Evolutionary conservation across 1,140 invertebrate species (phyloP), one percentile per base, ranked within the genome.

Genomic region (Lepidurus arcticus): DNA sequence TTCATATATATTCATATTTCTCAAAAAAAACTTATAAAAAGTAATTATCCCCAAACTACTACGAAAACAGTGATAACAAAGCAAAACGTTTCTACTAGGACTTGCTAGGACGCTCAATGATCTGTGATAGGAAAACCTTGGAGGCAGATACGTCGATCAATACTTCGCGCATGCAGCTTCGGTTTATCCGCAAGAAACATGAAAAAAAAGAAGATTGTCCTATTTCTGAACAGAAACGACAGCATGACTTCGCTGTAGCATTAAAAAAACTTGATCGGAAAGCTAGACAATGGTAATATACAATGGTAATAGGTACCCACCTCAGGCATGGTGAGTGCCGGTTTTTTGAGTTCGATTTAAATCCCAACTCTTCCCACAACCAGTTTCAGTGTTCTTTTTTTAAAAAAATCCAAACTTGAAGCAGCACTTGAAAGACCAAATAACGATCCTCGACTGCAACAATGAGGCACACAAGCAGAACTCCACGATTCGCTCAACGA

Each of bases 121-220:
- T 65, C 47, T 21, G 47, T n/a, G 47, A n/a, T 65, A 21, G 53
- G 53, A 21, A 65, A 65, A 65, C 53, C 53, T 65, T 21, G 53
- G 53, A 65, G 13, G 47, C 47, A n/a, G 53, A 16, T 65, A 16
- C 13, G 53, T n/a, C 53, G 53, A 65, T 65, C 53, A 65, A 65
- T 65, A 65, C 53, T 65, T 21, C 53, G 53, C 53, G 53, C 53
- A 65, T 65, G 53, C 53, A 65, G 53, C 53, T 65, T 65, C 53
- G 53, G 53, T 65, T 65, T 65, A 65, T 65, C 13, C 53, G 53
- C 53, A 65, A 65, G 53, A 65, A n/a, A 65, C 21, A 65, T 21
- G 53, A 65, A 16, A 7, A 65, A 65, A 65, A 65, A 10, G n/a
- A 65, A 65, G 34, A 34, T 34, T 34, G 34, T 34, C 34, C 34